Percentiles rank a stretch among this genome's conserved stretches.
Evolutionary conservation across 2,888 invertebrate genomes (phyloP).

Genomic region (Desoria tigrina): DNA sequence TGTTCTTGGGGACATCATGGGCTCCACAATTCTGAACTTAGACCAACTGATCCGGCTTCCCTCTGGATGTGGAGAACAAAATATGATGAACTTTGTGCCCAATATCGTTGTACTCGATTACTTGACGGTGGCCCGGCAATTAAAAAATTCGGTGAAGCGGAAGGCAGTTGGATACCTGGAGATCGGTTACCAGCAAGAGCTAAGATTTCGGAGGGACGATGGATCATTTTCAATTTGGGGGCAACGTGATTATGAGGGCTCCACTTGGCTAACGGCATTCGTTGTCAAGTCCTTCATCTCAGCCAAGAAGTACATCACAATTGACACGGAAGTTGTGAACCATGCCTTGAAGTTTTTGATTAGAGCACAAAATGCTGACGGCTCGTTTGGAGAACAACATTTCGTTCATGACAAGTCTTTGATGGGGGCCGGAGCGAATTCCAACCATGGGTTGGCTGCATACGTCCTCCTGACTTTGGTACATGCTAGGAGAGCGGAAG

Average conservation of each 20-base stretch:
- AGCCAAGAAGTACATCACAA: conserved; percentile 67
- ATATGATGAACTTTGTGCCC: conserved; percentile 33
- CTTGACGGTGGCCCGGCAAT: conserved; percentile 16
- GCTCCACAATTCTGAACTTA: conserved; percentile 23
- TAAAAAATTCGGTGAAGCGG: conserved; percentile 1
- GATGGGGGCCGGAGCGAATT: conserved; percentile 56
- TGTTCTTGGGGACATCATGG: conserved; percentile 33
- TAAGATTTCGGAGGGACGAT: conserved; percentile 80
- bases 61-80: conserved; percentile 39
- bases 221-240: conserved; percentile 90
- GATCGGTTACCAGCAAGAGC: conserved; percentile 83
- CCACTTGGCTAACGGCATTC: conserved; percentile 87
- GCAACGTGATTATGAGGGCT: conserved; percentile 66
- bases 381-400: conserved; percentile 68
- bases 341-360: conserved; percentile 76
- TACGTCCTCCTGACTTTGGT: conserved; percentile 26
- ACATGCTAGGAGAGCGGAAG: conserved; percentile 15
- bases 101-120: conserved; percentile 35
- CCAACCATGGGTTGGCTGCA: conserved; percentile 29
- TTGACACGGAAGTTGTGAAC: conserved; percentile 67
- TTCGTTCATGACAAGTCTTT: conserved; percentile 66
- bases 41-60: conserved; percentile 24
- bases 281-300: conserved; percentile 75
- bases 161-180: conserved; percentile 64
- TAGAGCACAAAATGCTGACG: conserved; percentile 69